Evolutionary conservation across 1,140 invertebrate species (phyloP).

Genomic region (Protaetia brevitarsis): DNA sequence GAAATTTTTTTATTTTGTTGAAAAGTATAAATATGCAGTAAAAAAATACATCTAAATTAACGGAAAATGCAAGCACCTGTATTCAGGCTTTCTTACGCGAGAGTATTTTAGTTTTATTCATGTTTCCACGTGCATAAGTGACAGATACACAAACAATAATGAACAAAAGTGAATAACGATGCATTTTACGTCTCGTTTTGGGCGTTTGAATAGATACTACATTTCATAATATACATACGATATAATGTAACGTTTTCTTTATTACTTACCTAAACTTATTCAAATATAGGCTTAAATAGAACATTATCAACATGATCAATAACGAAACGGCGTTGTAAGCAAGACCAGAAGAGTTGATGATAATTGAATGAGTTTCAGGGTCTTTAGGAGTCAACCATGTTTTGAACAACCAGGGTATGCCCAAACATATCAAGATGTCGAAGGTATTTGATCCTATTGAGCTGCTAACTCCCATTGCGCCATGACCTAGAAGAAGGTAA

Average conservation of each 20-base stretch:
- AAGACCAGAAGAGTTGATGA: conserved; percentile 74
- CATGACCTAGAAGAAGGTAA: conserved; percentile 62
- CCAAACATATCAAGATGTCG: conserved; percentile 79
- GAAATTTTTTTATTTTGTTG: too few relatives aligned
- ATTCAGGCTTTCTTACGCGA: too few relatives aligned
- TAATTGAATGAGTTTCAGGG: conserved; percentile 67
- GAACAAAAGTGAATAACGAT: too few relatives aligned
- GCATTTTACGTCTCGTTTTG: too few relatives aligned
- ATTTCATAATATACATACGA: neutral
- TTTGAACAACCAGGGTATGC: conserved; percentile 84
- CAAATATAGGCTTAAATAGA: conserved; percentile 69
- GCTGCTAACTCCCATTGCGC: conserved; percentile 86
- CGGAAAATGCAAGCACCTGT: too few relatives aligned
- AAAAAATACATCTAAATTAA: too few relatives aligned
- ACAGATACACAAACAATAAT: too few relatives aligned
- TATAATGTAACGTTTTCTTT: neutral
- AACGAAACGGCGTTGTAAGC: conserved; percentile 78
- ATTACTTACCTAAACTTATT: conserved; percentile 69
- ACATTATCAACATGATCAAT: conserved; percentile 69
- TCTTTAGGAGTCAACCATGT: conserved; percentile 70
- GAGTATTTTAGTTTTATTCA: too few relatives aligned
- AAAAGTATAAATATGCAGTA: too few relatives aligned
- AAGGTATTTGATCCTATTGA: conserved; percentile 89
- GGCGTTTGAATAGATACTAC: neutral
- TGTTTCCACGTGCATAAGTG: too few relatives aligned